Evolutionary conservation across 2,888 invertebrate genomes (phyloP), one percentile per base, ranked within the genome.

Genomic region (Harpagoxenus sublaevis): DNA sequence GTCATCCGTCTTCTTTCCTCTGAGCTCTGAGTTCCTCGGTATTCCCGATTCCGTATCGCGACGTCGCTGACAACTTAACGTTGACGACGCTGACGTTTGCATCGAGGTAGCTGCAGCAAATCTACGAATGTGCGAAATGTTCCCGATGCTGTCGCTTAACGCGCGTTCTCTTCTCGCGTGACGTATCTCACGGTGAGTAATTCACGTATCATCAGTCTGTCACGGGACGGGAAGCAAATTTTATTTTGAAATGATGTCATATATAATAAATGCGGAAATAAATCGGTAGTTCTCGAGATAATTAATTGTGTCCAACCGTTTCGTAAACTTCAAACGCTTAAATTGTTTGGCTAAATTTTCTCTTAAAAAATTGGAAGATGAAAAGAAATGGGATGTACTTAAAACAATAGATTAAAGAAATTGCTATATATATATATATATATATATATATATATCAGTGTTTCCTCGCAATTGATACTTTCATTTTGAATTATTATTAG

Each of bases 121-220:
- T 60, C 57, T 28, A 18, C 60, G 23, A 79, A 71, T 28, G 39
- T 79, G 55, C 39, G 48, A 73, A 28, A 81, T 62, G 73, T 71
- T 48, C 35, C 6, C 35, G 35, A 35, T 35, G 48, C 15, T 18
- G 9, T 12, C 35, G 60, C 51, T 71, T 39, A 51, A 62, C 28
- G 73, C 28, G 39, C 8, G 18, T 60, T 60, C 18, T 45, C 23
- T 51, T 73, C 60, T 51, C 28, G 79, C 48, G 62, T 81, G 79
- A 81, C 79, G 73, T 60, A 39, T 51, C 23, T 55, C 35, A 71
- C 71, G 71, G 79, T 81, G 48, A 81, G 79, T 81, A 78, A 78
- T 68, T 28, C 18, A 31, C 9, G 48, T 48, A 28, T 48, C 48
- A 48, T 15, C 18, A 28, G 2, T 9, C 28, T 48, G 48, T 51